phyloP scores from a whole-genome alignment of 2,113 vertebrate species.

The Empidonax alnorum region DNA sequence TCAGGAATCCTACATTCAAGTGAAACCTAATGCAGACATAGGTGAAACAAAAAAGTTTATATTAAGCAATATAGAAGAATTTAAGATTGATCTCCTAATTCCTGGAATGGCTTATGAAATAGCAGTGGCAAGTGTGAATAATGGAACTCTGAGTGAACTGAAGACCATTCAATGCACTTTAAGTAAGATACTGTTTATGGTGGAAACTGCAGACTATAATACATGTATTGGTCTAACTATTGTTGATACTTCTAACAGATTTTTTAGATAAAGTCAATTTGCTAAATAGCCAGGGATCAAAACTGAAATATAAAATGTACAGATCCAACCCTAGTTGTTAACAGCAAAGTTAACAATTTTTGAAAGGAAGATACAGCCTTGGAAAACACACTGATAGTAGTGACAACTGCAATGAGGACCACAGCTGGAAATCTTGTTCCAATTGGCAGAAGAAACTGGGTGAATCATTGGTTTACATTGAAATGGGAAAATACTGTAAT shows the following conservation, averaged over 20 bases:
- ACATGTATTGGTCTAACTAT: not conserved
- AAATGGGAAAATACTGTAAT: not conserved
- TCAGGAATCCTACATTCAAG: slow-evolving; percentile 75
- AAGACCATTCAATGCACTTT: slow-evolving; percentile 77
- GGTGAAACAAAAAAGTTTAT: slow-evolving; percentile 46
- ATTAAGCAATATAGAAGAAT: slow-evolving; percentile 69
- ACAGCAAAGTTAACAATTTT: not conserved
- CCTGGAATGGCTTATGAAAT: slow-evolving; percentile 84
- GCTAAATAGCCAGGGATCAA: not conserved
- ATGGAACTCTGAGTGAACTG: slow-evolving; percentile 77
- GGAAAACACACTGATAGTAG: not conserved
- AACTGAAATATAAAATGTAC: not conserved
- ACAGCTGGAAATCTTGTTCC: not conserved
- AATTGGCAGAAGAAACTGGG: not conserved
- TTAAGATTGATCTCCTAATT: slow-evolving; percentile 73
- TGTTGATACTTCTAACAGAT: not conserved
- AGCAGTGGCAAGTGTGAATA: slow-evolving; percentile 76
- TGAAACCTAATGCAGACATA: slow-evolving; percentile 29
- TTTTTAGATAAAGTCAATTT: not conserved
- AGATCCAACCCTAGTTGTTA: not conserved
- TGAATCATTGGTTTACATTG: not conserved
- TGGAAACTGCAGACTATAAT: not conserved
- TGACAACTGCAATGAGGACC: not conserved
- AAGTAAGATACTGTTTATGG: slow-evolving; percentile 71
- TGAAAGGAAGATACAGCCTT: not conserved